These are phyloP conservation scores for Luehdorfia chinensis DNA, from an alignment of 1,140 invertebrate species.

Conservation along the genomic window DNA sequence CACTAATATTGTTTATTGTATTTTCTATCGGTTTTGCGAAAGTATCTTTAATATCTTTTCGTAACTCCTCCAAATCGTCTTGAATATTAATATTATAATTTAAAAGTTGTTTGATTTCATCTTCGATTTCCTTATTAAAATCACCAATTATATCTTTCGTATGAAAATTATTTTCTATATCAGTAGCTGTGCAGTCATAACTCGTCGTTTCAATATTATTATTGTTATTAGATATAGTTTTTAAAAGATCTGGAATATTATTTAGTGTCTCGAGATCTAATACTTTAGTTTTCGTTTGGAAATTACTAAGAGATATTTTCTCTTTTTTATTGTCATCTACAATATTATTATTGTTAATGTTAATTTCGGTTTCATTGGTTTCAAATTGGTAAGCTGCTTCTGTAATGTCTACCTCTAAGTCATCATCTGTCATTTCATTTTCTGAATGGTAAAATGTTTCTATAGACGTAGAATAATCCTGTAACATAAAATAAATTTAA, in stretches of 20 bases:
- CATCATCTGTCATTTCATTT: slow-evolving; percentile 73
- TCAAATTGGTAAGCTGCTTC: slow-evolving; percentile 37
- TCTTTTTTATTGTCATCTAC: slow-evolving; percentile 15
- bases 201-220: slow-evolving; percentile 36
- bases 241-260: slow-evolving; percentile 62
- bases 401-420: slow-evolving; percentile 53
- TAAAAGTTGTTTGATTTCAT: slow-evolving; percentile 70
- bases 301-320: slow-evolving; percentile 16
- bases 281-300: slow-evolving; percentile 20
- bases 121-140: slow-evolving; percentile 77
- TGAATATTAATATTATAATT: slow-evolving; percentile 72
- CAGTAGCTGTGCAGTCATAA: slow-evolving; percentile 49
- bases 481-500: slow-evolving; percentile 22
- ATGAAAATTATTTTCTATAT: slow-evolving; percentile 70
- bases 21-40: slow-evolving; percentile 70
- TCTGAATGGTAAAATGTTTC: slow-evolving; percentile 65
- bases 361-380: slow-evolving; percentile 27
- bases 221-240: slow-evolving; percentile 59
- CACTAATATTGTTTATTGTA: slow-evolving; percentile 73
- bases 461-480: slow-evolving; percentile 67
- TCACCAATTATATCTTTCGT: slow-evolving; percentile 75
- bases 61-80: slow-evolving; percentile 69
- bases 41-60: slow-evolving; percentile 72
- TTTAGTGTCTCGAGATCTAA: slow-evolving; percentile 34
- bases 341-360: slow-evolving; percentile 17